Evolutionary conservation across 2,888 invertebrate genomes (phyloP), one percentile per base, ranked within the genome.

Genomic region (Cantharis rufa): DNA sequence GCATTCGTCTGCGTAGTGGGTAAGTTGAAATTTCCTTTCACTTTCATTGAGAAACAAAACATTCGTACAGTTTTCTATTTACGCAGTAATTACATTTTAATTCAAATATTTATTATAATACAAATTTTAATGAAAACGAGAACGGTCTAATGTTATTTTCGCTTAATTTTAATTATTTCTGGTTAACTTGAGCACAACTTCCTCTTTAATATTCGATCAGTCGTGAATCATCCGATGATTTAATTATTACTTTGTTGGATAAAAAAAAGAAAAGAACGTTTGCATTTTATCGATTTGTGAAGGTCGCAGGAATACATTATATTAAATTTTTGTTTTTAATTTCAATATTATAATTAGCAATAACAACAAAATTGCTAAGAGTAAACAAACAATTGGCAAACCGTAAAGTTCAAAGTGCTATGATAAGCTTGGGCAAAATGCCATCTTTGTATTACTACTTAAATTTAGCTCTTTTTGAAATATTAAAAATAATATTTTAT

Each of bases 381-480:
- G 48, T 48, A 48, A 48, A 48, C 48, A 48, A 48, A 48, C 48
- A 48, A n/a, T 71, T 62, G 63, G 71, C 71, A 32, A 32, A 64
- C 32, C 32, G 16, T 66, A 66, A 64, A 71, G 75, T 71, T 75
- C 75, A 75, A 74, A 70, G 70, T 69, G 16, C 24, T 15, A 16
- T 11, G 70, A 70, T 48, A 70, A 16, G 7, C 48, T 48, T 48
- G 48, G 32, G 48, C 48, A 48, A 1, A 48, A 48, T n/a, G 48
- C 48, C 48, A 48, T 48, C 7, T 48, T 48, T 48, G 48, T 48
- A 10, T 24, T 21, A 73, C 72, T 72, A 48, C n/a, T n/a, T n/a
- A n/a, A n/a, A 72, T 21, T 18, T 24, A 48, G 18, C 66, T 66
- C 2, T 4, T 13, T 32, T 11, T 66, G n/a, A 21, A 9, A 32